Evolutionary conservation across 2,888 invertebrate genomes (phyloP), one percentile per base, ranked within the genome.

Genomic region (Unio pictorum): DNA sequence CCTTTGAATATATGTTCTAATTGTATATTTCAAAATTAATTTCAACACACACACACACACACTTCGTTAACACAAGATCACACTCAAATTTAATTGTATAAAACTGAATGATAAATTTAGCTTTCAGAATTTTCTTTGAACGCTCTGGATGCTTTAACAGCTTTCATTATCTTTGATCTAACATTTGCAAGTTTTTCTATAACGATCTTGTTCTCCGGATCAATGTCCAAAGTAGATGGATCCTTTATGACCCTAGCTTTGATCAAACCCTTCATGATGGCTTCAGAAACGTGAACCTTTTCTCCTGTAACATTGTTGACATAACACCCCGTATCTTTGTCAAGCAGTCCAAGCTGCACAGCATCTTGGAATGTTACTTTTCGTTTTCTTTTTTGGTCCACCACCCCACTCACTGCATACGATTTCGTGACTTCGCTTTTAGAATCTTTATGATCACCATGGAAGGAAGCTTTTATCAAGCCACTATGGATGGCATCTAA

Each of bases 261-360:
- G 60, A 89, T 85, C 74, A 87, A 87, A 17, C 89, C 89, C 57
- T 83, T 81, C 84, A 88, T 88, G 61, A 89, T 89, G 56, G 89
- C 89, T 30, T 89, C 87, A 4, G 85, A 87, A 1, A 89, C 84
- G 45, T 82, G 83, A 66, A 88, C 74, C 34, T 74, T 76, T 59
- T 87, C 84, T 2, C 78, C 74, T 4, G 86, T 88, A 18, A 82
- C 72, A 57, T 85, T 88, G 80, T 89, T 84, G n/a, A 84, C 72
- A 74, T 84, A 89, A 20, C 84, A 81, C 0, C 89, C 89, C 6
- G 82, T 81, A 20, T 86, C 81, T 61, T 76, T 76, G 68, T 86
- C 82, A 23, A 89, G 71, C 15, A 89, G 71, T 0, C 88, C 87
- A 11, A 45, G 61, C 3, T 66, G 64, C 8, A 85, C 64, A 1